Evolutionary conservation across 2,888 invertebrate species (phyloP).

Genomic region (Euplagia quadripunctaria): DNA sequence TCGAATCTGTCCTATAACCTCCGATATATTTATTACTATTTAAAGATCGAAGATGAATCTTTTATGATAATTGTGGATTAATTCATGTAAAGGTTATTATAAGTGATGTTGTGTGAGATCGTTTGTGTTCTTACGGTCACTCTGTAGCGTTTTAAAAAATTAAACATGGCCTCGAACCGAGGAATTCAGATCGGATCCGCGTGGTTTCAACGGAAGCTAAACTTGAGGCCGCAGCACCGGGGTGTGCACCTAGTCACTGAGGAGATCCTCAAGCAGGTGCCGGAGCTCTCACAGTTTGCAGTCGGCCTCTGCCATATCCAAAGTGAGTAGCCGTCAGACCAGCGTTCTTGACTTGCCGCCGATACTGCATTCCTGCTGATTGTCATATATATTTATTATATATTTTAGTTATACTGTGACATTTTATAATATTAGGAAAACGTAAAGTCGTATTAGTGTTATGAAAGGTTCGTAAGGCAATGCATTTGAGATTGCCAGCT

Average conservation of each 20-base stretch:
- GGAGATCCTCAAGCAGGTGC: constrained; percentile 97
- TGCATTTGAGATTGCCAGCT: constrained; percentile 62
- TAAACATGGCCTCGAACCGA: constrained; percentile 95
- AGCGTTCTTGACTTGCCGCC: constrained; percentile 72
- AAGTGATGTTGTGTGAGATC: constrained; percentile 87
- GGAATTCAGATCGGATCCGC: constrained; percentile 98
- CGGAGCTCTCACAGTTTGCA: constrained; percentile 97
- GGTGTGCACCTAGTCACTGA: constrained; percentile 99
- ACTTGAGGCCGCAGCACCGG: constrained; percentile 97
- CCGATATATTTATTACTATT: constrained; percentile 85
- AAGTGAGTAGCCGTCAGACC: constrained; percentile 90
- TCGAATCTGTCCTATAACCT: constrained; percentile 87
- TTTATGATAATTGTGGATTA: constrained; percentile 91
- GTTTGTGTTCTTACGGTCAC: constrained; percentile 85
- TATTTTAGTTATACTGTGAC: constrained; percentile 57
- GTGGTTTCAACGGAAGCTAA: constrained; percentile 99
- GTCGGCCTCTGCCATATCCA: constrained; percentile 98
- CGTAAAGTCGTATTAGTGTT: constrained; percentile 47
- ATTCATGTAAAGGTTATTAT: constrained; percentile 86
- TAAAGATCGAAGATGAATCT: constrained; percentile 88
- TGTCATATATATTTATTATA: constrained; percentile 70
- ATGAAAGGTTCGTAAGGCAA: constrained; percentile 33
- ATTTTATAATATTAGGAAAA: constrained; percentile 48
- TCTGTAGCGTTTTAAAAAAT: constrained; percentile 86
- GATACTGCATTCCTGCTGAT: constrained; percentile 72